Percentiles rank a stretch among this genome's conserved stretches.
Evolutionary conservation across 2,888 invertebrate species (phyloP).

Genomic region (Allygus modestus): DNA sequence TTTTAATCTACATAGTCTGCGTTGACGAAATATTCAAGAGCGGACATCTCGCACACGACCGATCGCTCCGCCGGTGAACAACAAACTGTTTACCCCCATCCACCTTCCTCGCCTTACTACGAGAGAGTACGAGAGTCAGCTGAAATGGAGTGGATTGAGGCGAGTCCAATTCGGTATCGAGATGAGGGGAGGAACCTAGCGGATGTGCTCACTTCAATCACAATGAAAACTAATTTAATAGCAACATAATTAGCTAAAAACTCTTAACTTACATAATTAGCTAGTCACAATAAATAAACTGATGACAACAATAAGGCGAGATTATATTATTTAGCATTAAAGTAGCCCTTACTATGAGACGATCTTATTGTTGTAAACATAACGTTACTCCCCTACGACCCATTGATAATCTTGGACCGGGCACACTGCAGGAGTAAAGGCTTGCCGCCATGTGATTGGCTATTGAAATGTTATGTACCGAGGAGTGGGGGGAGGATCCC

Average conservation of each 20-base stretch:
- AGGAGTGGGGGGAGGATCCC: conserved; percentile 64
- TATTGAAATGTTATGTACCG: conserved; percentile 63
- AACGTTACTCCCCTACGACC: conserved; percentile 64
- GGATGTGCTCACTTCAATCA: conserved; percentile 59
- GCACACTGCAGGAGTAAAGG: conserved; percentile 66
- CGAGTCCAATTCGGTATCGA: conserved; percentile 74
- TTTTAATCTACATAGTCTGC: conserved; percentile 69
- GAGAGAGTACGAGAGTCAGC: conserved; percentile 69
- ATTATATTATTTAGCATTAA: not conserved
- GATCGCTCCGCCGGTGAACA: conserved; percentile 64
- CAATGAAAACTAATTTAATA: conserved; percentile 62
- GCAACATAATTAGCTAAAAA: not conserved
- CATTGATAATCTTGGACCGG: conserved; percentile 67
- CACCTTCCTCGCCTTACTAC: conserved; percentile 67
- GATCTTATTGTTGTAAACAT: conserved; percentile 62
- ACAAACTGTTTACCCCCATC: conserved; percentile 67
- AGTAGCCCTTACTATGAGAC: conserved; percentile 46
- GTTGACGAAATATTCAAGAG: conserved; percentile 42
- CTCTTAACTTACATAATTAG: not conserved
- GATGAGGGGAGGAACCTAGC: conserved; percentile 70
- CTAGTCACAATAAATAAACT: not conserved
- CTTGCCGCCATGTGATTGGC: conserved; percentile 64
- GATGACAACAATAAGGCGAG: not conserved
- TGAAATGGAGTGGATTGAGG: conserved; percentile 69
- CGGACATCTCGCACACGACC: conserved; percentile 63